These are phyloP conservation scores for Drosophila kokeensis DNA, from an alignment of 2,888 invertebrate genomes.

Conservation along the genomic window DNA sequence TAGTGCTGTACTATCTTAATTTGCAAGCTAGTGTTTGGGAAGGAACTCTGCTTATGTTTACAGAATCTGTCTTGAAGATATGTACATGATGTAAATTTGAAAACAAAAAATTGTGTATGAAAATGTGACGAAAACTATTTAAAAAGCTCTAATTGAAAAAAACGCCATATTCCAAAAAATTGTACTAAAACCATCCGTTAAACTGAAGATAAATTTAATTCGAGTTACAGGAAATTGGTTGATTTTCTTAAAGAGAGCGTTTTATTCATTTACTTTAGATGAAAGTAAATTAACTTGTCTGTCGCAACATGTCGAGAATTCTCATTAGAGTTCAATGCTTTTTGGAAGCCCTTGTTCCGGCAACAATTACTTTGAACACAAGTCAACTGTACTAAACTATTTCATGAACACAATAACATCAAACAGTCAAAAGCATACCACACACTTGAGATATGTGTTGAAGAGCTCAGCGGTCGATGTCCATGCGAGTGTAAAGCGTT, in stretches of 20 bases:
- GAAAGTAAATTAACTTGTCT: neutral
- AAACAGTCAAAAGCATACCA: conserved; percentile 22
- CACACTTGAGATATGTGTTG: conserved; percentile 7
- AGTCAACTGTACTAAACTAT: conserved; percentile 32
- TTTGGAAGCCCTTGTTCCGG: neutral
- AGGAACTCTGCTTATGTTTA: neutral
- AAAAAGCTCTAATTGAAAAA: neutral
- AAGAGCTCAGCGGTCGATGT: conserved; percentile 1
- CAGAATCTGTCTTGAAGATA: neutral
- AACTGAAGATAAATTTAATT: neutral
- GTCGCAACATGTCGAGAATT: conserved; percentile 7
- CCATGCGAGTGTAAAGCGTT: conserved; percentile 15
- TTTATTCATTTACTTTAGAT: neutral
- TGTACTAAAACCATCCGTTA: neutral
- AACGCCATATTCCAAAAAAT: neutral
- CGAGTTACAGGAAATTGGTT: neutral
- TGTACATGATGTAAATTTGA: neutral
- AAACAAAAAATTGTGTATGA: neutral
- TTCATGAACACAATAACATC: conserved; percentile 18
- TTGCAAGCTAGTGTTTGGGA: neutral
- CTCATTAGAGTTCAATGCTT: conserved; percentile 13
- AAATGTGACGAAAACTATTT: neutral
- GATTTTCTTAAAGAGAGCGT: neutral
- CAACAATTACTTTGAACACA: conserved; percentile 55
- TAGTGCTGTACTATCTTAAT: neutral